Base-by-base conservation (phyloP, 2,797 vertebrate species). In the Microchirus variegatus region DNA sequence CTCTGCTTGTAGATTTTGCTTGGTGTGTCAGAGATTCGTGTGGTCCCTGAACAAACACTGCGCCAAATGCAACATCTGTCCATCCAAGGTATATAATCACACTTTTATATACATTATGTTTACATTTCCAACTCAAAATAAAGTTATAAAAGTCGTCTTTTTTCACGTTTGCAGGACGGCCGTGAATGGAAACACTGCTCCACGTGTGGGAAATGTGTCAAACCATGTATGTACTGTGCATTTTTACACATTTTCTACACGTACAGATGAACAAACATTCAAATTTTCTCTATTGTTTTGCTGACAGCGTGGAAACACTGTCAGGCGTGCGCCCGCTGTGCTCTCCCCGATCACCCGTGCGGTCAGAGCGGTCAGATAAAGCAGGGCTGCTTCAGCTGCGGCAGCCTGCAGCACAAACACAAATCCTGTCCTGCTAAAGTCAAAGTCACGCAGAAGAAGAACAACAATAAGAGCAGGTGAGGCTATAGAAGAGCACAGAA, bases 291-390 rank as follows among this genome's bases (percentile, higher is more conserved):
- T n/a, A 16, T 42, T 51, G 35, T 2, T 18, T 1, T 5, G 18
- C 76, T 78, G 53, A 4, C 53, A 99, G 97, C 97, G 3, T 99
- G 97, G 96, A 82, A 59, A 67, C 97, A 98, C 85, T 99, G 97
- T 70, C 59, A 43, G 42, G 41, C 60, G 3, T 99, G 97, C 58
- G 82, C 59, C 12, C 90, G 59, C 68, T 99, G 97, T 9, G 88
- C 92, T 47, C 93, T 97, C 12, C 90, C 90, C 0, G 91, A 83
- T 56, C 97, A 99, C 70, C 73, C 89, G 0, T 99, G 97, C 59
- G 83, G 89, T 2, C 72, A 18, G 9, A 46, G 22, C 22, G 22
- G 49, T 0, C 12, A 37, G 22, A 80, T 72, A 1, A 65, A 53
- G 52, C 53, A 72, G 37, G 90, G 94, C 77, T 98, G 97, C 76